Evolutionary conservation across 2,113 vertebrate species (phyloP), one percentile per base, ranked within the genome.

Genomic region (Lagopus leucura): DNA sequence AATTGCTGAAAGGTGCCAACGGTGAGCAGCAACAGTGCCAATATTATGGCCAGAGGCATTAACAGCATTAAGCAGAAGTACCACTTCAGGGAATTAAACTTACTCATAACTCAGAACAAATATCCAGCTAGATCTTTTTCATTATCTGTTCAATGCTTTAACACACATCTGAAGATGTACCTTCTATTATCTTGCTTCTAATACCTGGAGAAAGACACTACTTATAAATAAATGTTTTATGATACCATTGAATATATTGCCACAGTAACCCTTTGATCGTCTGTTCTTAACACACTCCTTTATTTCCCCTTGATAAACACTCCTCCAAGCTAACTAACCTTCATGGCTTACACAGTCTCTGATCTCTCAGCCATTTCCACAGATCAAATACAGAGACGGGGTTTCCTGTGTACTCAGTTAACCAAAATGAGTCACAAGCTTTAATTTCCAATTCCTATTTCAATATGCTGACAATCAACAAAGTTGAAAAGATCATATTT

Each of bases 341-440:
- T 88, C 89, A 69, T 16, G 63, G 88, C 91, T 93, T 88, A 81
- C 93, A 34, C 40, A 11, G 55, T 82, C 93, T 97, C 95, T 97
- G 96, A 96, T 96, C 96, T 95, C 89, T 88, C 95, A 96, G 90
- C 82, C 95, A 93, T 91, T 90, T 77, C 88, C 77, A 94, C 86
- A 95, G 75, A 96, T 96, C 96, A 97, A 95, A 96, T 76, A 30
- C 63, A 4, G 76, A 74, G 78, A 81, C 27, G 32, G 64, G 65
- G 73, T 71, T 89, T 93, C 94, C 87, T 92, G 91, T 92, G 79
- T 82, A 87, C 79, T 93, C 73, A 80, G 61, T 74, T 83, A 86
- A 92, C 61, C 52, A 88, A 55, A 47, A 5, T 60, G 86, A 92
- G 70, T 88, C 89, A 92, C 43, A 48, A 30, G 66, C 65, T 78